Conservation (phyloP, 2,797 vertebrate genomes). For the Sebastolobus altivelis region DNA sequence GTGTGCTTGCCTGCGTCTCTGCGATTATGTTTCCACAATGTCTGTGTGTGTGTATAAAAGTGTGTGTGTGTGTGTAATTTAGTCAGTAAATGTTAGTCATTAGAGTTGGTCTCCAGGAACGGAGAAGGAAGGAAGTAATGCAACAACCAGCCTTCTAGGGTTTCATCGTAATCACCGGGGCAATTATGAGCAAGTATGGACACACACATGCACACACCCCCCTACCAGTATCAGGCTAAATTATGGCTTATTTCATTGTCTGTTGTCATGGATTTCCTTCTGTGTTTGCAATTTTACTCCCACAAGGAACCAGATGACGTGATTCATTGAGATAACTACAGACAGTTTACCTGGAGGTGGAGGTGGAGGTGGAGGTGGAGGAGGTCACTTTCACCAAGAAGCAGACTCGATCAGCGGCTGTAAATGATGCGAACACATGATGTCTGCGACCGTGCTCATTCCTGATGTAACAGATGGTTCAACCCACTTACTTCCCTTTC, state of each 20-base stretch:
- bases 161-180: constrained; percentile 45
- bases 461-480: constrained; percentile 46
- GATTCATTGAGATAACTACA: constrained; percentile 8
- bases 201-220: neutral
- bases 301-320: constrained; percentile 23
- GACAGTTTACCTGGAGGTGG: constrained; percentile 5
- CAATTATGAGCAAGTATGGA: constrained; percentile 33
- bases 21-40: constrained; percentile 1
- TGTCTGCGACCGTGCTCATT: constrained; percentile 19
- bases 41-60: constrained; percentile 7
- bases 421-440: constrained; percentile 12
- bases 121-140: constrained; percentile 48
- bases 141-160: constrained; percentile 28
- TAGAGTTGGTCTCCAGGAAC: constrained; percentile 43
- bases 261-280: constrained; percentile 58
- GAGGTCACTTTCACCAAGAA: neutral
- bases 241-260: constrained; percentile 45
- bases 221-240: neutral
- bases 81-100: constrained; percentile 54
- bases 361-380: neutral
- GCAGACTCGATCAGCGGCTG: constrained; percentile 2
- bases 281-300: constrained; percentile 61
- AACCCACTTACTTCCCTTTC: constrained; percentile 45
- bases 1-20: neutral
- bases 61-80: constrained; percentile 42